Conservation (phyloP, 2,797 vertebrate species). For the Thaleichthys pacificus region DNA sequence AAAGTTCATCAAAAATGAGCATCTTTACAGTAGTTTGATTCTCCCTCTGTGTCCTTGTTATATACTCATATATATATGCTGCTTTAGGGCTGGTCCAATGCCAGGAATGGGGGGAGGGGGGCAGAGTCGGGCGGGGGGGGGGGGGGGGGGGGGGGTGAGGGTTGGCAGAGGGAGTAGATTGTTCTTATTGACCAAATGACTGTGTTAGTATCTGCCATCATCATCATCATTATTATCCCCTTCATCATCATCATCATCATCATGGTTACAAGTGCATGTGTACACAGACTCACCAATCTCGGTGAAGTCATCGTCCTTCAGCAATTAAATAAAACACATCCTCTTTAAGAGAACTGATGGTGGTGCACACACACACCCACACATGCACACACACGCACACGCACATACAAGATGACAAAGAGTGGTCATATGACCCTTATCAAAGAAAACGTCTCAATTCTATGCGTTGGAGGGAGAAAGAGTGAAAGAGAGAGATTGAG, state of each 20-base stretch:
- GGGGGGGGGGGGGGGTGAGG: not conserved
- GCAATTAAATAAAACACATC: constrained; percentile 52
- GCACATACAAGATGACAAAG: constrained; percentile 35
- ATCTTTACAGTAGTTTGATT: constrained; percentile 95
- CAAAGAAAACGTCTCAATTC: constrained; percentile 50
- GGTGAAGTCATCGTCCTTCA: constrained; percentile 35
- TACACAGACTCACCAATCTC: constrained; percentile 16
- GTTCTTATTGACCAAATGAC: constrained; percentile 5
- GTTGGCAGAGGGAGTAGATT: constrained; percentile 22
- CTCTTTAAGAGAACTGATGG: constrained; percentile 45
- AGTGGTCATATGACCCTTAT: constrained; percentile 67
- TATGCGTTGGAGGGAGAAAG: constrained; percentile 65
- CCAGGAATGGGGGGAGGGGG: constrained; percentile 63
- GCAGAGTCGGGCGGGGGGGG: too few species aligned
- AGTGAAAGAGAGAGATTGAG: not conserved
- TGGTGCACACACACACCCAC: constrained; percentile 30
- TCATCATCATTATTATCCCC: not conserved
- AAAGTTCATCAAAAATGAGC: constrained; percentile 91
- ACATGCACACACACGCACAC: constrained; percentile 38
- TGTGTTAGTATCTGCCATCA: not conserved
- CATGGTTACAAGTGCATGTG: constrained; percentile 8
- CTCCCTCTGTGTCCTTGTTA: constrained; percentile 60
- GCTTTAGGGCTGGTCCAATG: constrained; percentile 81
- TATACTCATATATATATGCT: constrained; percentile 86
- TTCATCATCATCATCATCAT: not conserved